Evolutionary conservation across 2,113 vertebrate species (phyloP).

Genomic region (Menura novaehollandiae): DNA sequence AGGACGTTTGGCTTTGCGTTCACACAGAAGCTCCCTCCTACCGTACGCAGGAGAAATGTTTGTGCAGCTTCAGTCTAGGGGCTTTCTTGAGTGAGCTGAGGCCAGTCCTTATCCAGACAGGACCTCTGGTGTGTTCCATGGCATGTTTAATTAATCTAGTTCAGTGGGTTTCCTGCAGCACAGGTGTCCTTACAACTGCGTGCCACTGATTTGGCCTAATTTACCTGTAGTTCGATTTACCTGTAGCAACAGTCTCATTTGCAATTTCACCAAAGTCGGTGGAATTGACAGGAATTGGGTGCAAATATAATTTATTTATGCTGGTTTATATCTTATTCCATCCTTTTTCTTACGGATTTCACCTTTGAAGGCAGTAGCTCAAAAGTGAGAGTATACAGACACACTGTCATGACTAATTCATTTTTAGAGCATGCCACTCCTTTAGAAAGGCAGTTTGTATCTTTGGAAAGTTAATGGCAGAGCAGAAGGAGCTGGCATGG

Average conservation of each 20-base stretch:
- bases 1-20: not conserved
- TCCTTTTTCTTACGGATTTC: not conserved
- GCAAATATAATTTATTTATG: not conserved
- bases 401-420: not conserved
- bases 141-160: not conserved
- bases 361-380: not conserved
- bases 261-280: not conserved
- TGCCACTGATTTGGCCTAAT: not conserved
- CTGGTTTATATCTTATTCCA: not conserved
- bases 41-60: too few species aligned
- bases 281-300: not conserved
- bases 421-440: not conserved
- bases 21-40: not conserved
- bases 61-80: not conserved
- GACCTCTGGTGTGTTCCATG: not conserved
- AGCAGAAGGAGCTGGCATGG: not conserved
- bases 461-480: not conserved
- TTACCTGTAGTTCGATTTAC: accelerated
- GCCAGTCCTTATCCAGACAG: not conserved
- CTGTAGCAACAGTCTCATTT: not conserved
- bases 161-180: not conserved
- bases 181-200: not conserved
- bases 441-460: not conserved
- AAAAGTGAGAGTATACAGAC: not conserved
- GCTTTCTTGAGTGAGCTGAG: not conserved